phyloP scores from a whole-genome alignment of 2,888 invertebrate species.

The Salpingus planirostris region DNA sequence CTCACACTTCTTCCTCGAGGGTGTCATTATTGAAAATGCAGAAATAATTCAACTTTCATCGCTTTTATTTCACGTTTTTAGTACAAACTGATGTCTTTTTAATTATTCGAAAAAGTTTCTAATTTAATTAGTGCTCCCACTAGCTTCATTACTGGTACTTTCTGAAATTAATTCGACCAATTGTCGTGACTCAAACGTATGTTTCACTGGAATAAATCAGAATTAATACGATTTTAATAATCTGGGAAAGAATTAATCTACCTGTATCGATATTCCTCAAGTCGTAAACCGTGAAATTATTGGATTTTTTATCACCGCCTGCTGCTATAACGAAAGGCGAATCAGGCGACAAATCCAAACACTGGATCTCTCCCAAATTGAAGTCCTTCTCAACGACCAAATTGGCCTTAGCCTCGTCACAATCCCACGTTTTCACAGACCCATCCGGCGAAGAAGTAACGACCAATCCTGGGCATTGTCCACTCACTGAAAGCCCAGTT shows the following conservation, averaged over 20 bases:
- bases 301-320: constrained; percentile 77
- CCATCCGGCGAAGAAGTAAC: constrained; percentile 74
- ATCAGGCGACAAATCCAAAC: constrained; percentile 70
- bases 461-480: constrained; percentile 63
- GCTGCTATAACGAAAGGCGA: constrained; percentile 70
- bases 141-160: constrained; percentile 4
- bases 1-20: no score
- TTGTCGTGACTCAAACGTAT: constrained; percentile 45
- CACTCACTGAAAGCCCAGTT: constrained; percentile 70
- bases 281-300: constrained; percentile 63
- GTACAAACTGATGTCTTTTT: no score
- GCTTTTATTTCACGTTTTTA: no score
- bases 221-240: no score
- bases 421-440: constrained; percentile 81
- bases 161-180: constrained; percentile 24
- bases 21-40: no score
- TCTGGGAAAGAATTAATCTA: no score
- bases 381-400: constrained; percentile 47
- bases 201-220: constrained; percentile 40
- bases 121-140: neutral
- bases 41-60: no score
- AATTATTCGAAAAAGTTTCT: constrained; percentile 1
- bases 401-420: constrained; percentile 29
- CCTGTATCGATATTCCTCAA: constrained; percentile 50
- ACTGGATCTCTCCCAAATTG: constrained; percentile 64